Base-by-base conservation (phyloP, 2,888 invertebrate species). In the Dromius quadrimaculatus region DNA sequence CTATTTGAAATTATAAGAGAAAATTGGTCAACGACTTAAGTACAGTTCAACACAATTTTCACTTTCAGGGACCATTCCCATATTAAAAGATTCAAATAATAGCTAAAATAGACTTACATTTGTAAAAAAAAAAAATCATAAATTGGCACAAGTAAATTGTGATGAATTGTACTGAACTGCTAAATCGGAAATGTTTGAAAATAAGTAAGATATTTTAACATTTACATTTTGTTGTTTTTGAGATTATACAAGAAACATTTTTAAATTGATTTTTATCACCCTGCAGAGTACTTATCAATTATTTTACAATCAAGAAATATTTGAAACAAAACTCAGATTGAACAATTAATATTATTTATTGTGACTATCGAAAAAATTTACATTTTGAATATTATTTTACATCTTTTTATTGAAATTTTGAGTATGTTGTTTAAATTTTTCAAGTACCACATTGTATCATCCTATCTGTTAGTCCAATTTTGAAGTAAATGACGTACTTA, bases 251-350 rank as follows among this genome's bases (percentile, higher is more conserved):
- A 41, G 13, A 41, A 11, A 15, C 20, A 19, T 17, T 59, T 36
- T 59, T 19, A 17, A 36, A 19, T 59, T 59, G 34, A 32, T 11
- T 34, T 19, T 47, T 19, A 36, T 68, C 68, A 68, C 59, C 68
- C 68, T 68, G 68, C 68, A 68, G 59, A 59, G 68, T 68, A 68
- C 68, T 68, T 68, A 68, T 66, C 50, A 23, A 47, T 64, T 64
- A 38, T 45, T 64, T 22, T 45, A 63, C 45, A 45, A 23, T 20
- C 47, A 47, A 47, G 22, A 41, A 41, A 41, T 22, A 22, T 22
- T 17, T 45, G 17, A 19, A 8, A 45, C n/a, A 22, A 32, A 54
- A 28, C 50, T n/a, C n/a, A n/a, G n/a, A n/a, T n/a, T n/a, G n/a
- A n/a, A n/a, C n/a, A n/a, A n/a, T n/a, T n/a, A n/a, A n/a, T n/a